Evolutionary conservation across 2,113 vertebrate species (phyloP), one percentile per base, ranked within the genome.

Genomic region (Lampris megalopsis): DNA sequence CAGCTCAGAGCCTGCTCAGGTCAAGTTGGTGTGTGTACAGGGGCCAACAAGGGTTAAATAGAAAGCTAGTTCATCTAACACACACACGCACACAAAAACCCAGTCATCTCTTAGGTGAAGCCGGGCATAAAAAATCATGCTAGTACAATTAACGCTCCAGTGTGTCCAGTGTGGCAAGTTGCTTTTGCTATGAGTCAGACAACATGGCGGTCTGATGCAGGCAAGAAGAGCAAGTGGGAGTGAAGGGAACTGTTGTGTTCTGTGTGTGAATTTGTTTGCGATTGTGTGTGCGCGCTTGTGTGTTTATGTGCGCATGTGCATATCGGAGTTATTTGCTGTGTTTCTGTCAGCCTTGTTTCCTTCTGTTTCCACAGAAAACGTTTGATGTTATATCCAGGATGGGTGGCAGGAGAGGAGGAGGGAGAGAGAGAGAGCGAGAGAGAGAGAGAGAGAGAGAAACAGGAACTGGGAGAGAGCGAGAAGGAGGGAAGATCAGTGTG

Each of bases 321-420:
- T 71, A 45, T 62, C 40, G 79, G 68, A 76, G 62, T 77, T 64
- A 48, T 80, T 69, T 65, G 54, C 52, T 77, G 78, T 71, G 67
- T 84, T 92, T 80, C 79, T 75, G 66, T 80, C 89, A 81, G 74
- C 84, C 76, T 88, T 83, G 78, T 84, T 89, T 89, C 73, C 81
- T 82, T 74, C 42, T 68, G 13, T 7, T 68, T 50, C 40, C 50
- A 40, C 50, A 24, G 68, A 82, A 60, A 82, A 61, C 71, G 68
- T 93, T 90, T 91, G 90, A 91, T 90, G 86, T 91, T 83, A 13
- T 70, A 87, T 89, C 84, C 86, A 91, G 91, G 52, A 82, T 10
- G 38, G 78, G 67, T 53, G 43, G 81, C 38, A 62, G 38, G 52
- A 69, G 61, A 75, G 60, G 45, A 61, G 49, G 68, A 59, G 73